Base-by-base conservation (phyloP, 1,140 invertebrate species). In the Macrotrachela quadricornifera region DNA sequence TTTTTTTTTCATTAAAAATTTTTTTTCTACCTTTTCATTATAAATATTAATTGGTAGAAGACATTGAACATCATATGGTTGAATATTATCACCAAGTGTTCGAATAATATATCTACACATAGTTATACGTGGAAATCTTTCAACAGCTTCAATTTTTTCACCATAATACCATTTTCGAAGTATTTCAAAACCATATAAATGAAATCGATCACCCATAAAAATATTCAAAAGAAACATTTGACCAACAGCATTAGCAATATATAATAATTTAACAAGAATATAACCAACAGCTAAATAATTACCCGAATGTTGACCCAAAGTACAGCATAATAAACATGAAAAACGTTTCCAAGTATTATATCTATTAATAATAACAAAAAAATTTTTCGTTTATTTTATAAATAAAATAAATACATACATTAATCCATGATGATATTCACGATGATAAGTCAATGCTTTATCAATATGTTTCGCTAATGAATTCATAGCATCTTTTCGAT, bases 291-390 rank as follows among this genome's bases (percentile, higher is more conserved):
- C 61, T 3, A 66, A 56, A 56, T 65, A 66, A 46, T 63, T 63
- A 0, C 65, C 65, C 9, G 62, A 63, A 10, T 63, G 60, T 51
- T 66, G 64, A 1, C 73, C 72, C 49, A 63, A 48, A 8, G 41
- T 53, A 39, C 41, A 64, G 64, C 12, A 68, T 41, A 21, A 69
- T 54, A 18, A 62, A 8, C 21, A 30, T 30, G 21, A 30, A 30
- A 30, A 30, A 4, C 21, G 21, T 30, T 30, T 30, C 21, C 21
- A 30, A 4, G 21, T 30, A 30, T 8, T 30, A 30, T 30, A 30
- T 30, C 21, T 30, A 30, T 30, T 2, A 4, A 30, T 30, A 30
- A 30, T 30, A 30, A 30, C 21, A 30, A 30, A 30, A 30, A 30
- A 30, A 4, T 2, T 30, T 4, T n/a, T n/a, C n/a, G n/a, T n/a